Evolutionary conservation across 2,797 vertebrate species (phyloP).

Genomic region (Myoxocephalus aenaeus): DNA sequence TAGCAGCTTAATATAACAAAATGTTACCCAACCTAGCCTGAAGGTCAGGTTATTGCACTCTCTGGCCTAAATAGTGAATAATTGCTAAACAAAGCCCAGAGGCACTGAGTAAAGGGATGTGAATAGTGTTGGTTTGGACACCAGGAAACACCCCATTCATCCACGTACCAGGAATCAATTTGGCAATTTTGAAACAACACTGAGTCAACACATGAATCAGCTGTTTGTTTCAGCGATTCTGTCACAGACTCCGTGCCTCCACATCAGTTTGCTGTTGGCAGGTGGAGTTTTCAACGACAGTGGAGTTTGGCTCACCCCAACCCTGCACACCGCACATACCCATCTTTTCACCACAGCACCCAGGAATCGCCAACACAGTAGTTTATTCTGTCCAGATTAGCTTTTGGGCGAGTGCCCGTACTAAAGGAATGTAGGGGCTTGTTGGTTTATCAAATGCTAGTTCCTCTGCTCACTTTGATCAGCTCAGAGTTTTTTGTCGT

Average conservation of each 20-base stretch:
- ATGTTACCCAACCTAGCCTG: background rate
- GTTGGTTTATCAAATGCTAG: slow-evolving; percentile 20
- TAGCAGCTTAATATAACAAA: too few species aligned
- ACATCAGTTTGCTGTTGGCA: slow-evolving; percentile 65
- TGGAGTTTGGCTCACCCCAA: slow-evolving; percentile 37
- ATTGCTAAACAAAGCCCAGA: background rate
- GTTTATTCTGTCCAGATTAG: slow-evolving; percentile 66
- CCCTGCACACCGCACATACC: slow-evolving; percentile 32
- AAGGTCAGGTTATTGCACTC: background rate
- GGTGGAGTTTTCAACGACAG: slow-evolving; percentile 49
- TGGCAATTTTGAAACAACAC: slow-evolving; percentile 7
- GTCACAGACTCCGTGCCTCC: slow-evolving; percentile 42
- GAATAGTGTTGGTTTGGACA: background rate
- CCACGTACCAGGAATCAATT: slow-evolving; percentile 33
- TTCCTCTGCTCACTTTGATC: slow-evolving; percentile 17
- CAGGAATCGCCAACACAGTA: slow-evolving; percentile 56
- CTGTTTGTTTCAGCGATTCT: slow-evolving; percentile 66
- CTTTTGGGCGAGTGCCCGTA: slow-evolving; percentile 53
- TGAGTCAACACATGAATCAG: slow-evolving; percentile 44
- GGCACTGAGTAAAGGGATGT: background rate
- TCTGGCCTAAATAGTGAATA: background rate
- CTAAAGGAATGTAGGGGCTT: slow-evolving; percentile 51
- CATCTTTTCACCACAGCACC: slow-evolving; percentile 45
- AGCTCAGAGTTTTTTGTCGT: background rate
- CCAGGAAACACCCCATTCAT: slow-evolving; percentile 10